Conservation (phyloP, 2,113 vertebrate genomes). For the Physeter macrocephalus region DNA sequence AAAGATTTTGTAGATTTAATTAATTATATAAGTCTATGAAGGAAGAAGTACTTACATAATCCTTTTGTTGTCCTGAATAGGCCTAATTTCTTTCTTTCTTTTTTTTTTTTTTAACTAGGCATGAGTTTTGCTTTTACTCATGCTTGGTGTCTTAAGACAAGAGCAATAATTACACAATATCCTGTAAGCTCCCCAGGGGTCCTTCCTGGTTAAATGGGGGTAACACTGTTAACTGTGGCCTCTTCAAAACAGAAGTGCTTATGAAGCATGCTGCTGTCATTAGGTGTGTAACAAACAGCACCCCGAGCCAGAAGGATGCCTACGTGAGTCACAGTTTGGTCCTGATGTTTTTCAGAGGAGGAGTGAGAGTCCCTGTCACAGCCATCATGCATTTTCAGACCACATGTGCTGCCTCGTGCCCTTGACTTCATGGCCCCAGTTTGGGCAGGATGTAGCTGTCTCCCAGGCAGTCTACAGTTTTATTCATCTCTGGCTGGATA, state of each 20-base stretch:
- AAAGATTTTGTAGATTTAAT: background rate
- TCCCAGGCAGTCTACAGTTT: background rate
- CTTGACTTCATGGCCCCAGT: background rate
- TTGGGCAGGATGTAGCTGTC: background rate
- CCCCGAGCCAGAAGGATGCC: background rate
- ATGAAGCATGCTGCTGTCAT: background rate
- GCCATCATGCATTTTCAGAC: accelerated
- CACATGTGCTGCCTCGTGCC: too few relatives aligned
- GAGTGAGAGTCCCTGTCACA: accelerated
- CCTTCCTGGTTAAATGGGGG: background rate
- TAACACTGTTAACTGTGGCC: background rate
- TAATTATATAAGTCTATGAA: background rate
- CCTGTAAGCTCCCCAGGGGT: background rate
- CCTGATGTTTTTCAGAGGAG: background rate
- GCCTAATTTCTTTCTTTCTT: background rate
- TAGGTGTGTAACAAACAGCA: too few relatives aligned
- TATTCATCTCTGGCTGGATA: background rate
- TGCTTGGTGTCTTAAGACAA: background rate
- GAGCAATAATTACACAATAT: background rate
- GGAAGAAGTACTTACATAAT: background rate
- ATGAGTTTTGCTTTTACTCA: background rate
- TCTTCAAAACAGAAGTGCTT: background rate
- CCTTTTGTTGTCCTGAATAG: background rate
- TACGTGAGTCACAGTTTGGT: background rate
- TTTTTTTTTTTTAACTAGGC: background rate